A percentile compares a stretch with the other conserved stretches of the same genome.
Conservation (phyloP, 2,113 vertebrate species). For the Dermatemys mawii region DNA sequence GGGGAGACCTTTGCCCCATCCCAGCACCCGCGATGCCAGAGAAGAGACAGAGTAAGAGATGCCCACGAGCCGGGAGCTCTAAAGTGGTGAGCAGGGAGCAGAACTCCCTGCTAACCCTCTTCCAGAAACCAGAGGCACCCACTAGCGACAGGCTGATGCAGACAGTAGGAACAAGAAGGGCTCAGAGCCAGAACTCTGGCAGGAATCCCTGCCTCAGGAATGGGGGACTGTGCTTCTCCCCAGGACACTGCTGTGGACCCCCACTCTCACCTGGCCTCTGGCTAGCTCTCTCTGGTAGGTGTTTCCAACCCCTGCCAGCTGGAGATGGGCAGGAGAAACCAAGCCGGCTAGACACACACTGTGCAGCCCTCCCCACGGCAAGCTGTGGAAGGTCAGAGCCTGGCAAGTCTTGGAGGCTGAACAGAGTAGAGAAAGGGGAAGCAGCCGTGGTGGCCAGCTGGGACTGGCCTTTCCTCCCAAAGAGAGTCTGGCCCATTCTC, state of each 20-base stretch:
- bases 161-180: constrained; percentile 22
- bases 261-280: neutral
- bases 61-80: neutral
- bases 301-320: neutral
- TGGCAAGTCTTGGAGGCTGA: neutral
- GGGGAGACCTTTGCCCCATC: neutral
- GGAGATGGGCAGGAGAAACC: neutral
- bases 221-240: neutral
- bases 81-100: neutral
- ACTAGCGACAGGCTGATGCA: neutral
- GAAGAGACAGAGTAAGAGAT: neutral
- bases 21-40: neutral
- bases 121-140: constrained; percentile 27
- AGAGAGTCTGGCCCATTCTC: neutral
- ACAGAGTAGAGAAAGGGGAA: neutral
- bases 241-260: neutral
- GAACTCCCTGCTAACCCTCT: neutral
- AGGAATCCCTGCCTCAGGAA: neutral
- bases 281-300: neutral
- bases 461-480: neutral
- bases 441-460: constrained; percentile 34
- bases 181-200: neutral
- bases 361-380: neutral
- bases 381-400: neutral
- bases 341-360: neutral